Conservation (phyloP, 2,888 invertebrate genomes). For the Erebia ligea region DNA sequence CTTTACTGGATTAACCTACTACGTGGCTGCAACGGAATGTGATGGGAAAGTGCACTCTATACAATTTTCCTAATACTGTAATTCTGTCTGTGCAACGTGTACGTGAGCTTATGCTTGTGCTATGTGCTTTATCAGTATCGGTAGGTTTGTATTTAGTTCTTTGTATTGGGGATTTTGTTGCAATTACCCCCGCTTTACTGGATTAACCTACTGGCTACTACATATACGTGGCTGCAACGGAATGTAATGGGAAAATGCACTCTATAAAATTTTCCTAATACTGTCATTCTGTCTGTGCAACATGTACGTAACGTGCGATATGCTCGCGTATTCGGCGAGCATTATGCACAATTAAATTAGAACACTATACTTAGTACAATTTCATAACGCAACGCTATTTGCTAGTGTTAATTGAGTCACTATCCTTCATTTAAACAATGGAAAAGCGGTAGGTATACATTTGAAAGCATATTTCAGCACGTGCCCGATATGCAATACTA, state of each 20-base stretch:
- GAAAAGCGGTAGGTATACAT: too few relatives aligned
- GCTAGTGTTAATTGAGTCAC: too few relatives aligned
- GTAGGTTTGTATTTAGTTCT: constrained; percentile 81
- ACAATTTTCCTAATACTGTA: too few relatives aligned
- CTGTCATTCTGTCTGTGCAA: constrained; percentile 84
- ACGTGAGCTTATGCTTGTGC: constrained; percentile 97
- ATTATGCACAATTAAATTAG: too few relatives aligned
- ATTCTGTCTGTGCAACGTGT: constrained; percentile 89
- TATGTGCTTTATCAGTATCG: constrained; percentile 96
- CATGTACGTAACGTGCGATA: constrained; percentile 96
- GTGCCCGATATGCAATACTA: too few relatives aligned
- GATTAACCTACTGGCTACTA: neutral
- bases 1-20: neutral
- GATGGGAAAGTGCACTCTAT: too few relatives aligned
- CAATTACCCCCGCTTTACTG: neutral
- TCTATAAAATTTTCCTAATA: too few relatives aligned
- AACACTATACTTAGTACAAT: too few relatives aligned
- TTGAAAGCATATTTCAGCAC: too few relatives aligned
- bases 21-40: neutral
- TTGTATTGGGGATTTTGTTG: constrained; percentile 2
- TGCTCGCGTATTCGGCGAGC: constrained; percentile 96
- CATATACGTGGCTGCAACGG: neutral
- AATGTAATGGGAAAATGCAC: too few relatives aligned
- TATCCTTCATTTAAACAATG: too few relatives aligned
- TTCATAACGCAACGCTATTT: too few relatives aligned